These are phyloP conservation scores for Chelmon rostratus DNA, from an alignment of 2,797 vertebrate species.

Conservation along the genomic window DNA sequence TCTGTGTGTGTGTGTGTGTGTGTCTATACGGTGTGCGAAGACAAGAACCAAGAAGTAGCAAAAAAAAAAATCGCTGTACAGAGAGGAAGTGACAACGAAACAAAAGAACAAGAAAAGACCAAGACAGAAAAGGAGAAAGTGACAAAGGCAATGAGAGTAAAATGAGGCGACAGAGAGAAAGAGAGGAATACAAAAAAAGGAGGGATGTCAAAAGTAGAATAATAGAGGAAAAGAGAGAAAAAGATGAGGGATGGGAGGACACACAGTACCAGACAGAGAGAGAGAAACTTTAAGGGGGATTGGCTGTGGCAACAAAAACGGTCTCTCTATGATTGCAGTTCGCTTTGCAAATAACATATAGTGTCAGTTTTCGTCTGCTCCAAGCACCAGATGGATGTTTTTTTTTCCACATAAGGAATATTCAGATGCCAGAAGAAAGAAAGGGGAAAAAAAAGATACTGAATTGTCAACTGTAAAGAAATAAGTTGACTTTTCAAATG, in stretches of 20 bases:
- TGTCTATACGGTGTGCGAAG: constrained; percentile 35
- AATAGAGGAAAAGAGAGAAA: constrained; percentile 41
- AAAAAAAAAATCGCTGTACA: constrained; percentile 61
- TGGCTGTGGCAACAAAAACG: constrained; percentile 62
- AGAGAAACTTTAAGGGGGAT: constrained; percentile 51
- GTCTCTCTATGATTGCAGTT: constrained; percentile 67
- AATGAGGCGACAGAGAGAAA: constrained; percentile 61
- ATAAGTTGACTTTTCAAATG: constrained; percentile 61
- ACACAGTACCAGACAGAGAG: constrained; percentile 40
- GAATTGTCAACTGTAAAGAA: constrained; percentile 68
- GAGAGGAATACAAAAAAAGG: constrained; percentile 29
- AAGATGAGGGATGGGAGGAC: constrained; percentile 26
- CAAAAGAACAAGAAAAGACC: constrained; percentile 68
- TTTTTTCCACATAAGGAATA: constrained; percentile 63
- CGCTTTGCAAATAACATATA: constrained; percentile 73
- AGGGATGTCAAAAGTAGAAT: constrained; percentile 62
- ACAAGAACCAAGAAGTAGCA: constrained; percentile 60
- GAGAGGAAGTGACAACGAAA: constrained; percentile 72
- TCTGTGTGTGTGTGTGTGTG: constrained; percentile 33
- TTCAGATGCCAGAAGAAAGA: constrained; percentile 65
- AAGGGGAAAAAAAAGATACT: constrained; percentile 35
- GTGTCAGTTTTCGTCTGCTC: constrained; percentile 71
- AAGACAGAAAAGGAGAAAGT: constrained; percentile 56
- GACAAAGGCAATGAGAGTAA: constrained; percentile 65
- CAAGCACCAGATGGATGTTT: constrained; percentile 66